A percentile compares a stretch with the other conserved stretches of the same genome.
These are phyloP conservation scores for Drosophila ironensis DNA, from an alignment of 1,140 invertebrate species.

Conservation along the genomic window DNA sequence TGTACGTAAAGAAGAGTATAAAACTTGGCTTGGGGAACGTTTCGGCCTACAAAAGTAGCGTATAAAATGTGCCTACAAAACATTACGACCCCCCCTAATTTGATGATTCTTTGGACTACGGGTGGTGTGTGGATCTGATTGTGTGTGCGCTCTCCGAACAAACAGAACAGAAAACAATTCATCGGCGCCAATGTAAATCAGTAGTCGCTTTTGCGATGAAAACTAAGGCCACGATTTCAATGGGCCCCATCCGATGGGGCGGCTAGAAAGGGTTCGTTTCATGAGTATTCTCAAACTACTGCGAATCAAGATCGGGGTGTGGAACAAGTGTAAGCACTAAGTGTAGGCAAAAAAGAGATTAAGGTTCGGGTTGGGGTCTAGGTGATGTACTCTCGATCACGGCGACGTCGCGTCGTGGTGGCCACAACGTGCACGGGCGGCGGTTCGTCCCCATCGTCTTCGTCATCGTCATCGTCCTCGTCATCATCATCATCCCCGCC, in stretches of 20 bases:
- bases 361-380: slow-evolving; percentile 34
- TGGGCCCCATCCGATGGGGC: slow-evolving; percentile 53
- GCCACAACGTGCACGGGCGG: slow-evolving; percentile 56
- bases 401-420: slow-evolving; percentile 52
- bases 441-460: slow-evolving; percentile 37
- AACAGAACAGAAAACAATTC: slow-evolving; percentile 11
- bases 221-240: slow-evolving; percentile 69
- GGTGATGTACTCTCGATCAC: slow-evolving; percentile 67
- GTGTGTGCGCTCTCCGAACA: slow-evolving; percentile 5
- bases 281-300: slow-evolving; percentile 58
- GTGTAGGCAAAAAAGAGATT: slow-evolving; percentile 13
- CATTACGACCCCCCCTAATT: not conserved
- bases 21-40: slow-evolving; percentile 10
- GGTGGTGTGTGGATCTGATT: slow-evolving; percentile 4
- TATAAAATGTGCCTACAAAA: slow-evolving; percentile 31
- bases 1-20: slow-evolving; percentile 1
- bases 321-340: slow-evolving; percentile 17
- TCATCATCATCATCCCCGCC: slow-evolving; percentile 61
- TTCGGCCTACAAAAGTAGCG: slow-evolving; percentile 3
- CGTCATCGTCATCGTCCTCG: slow-evolving; percentile 28
- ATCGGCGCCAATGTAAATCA: slow-evolving; percentile 20
- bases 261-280: slow-evolving; percentile 26
- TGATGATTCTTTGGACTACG: slow-evolving; percentile 54
- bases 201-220: slow-evolving; percentile 41
- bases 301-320: slow-evolving; percentile 19